Percentiles rank a stretch among this genome's conserved stretches.
Evolutionary conservation across 2,113 vertebrate species (phyloP).

Genomic region (Sinocyclocheilus rhinocerous): DNA sequence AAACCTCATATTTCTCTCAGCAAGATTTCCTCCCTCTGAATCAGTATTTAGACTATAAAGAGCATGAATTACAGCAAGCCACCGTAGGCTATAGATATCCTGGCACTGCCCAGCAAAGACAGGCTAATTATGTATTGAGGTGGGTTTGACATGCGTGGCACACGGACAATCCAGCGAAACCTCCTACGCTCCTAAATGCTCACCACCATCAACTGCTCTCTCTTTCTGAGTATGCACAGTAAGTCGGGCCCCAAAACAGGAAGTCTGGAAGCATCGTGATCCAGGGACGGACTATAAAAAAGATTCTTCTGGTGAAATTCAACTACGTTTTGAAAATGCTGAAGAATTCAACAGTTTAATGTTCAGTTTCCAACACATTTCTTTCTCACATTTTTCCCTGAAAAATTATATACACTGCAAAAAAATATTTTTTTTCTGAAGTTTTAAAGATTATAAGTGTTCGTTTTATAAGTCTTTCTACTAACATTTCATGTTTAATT

Average conservation of each 20-base stretch:
- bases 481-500: not conserved
- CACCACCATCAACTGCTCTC: not conserved
- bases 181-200: slow-evolving; percentile 20
- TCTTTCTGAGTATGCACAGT: slow-evolving; percentile 46
- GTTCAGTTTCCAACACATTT: no score
- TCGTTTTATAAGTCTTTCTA: no score
- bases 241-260: slow-evolving; percentile 1
- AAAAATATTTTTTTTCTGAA: no score
- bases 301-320: not conserved
- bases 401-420: no score
- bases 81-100: slow-evolving; percentile 53
- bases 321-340: not conserved
- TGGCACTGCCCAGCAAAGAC: slow-evolving; percentile 35
- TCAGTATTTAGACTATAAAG: slow-evolving; percentile 28
- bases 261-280: not conserved
- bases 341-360: no score
- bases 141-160: slow-evolving; percentile 40
- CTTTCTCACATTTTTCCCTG: no score
- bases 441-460: no score
- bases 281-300: not conserved
- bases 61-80: slow-evolving; percentile 45
- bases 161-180: slow-evolving; percentile 17
- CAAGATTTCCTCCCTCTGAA: slow-evolving; percentile 28
- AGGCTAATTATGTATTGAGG: slow-evolving; percentile 48
- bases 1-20: slow-evolving; percentile 30